Evolutionary conservation across 2,797 vertebrate species (phyloP).

Genomic region (Vultur gryphus): DNA sequence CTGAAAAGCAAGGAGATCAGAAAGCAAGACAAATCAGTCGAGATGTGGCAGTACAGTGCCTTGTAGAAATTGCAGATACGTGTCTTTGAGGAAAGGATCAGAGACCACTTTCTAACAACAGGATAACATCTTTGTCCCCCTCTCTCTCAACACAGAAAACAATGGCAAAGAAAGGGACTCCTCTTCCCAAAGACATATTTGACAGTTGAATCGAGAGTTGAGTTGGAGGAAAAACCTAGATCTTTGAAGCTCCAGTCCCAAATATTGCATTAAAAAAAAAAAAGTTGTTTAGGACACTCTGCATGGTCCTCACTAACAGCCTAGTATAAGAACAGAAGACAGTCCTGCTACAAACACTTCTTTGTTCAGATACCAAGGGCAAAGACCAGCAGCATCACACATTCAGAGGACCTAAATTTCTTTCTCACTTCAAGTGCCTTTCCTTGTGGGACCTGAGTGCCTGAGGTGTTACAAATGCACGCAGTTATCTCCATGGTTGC

Average conservation of each 20-base stretch:
- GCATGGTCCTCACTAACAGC: neutral
- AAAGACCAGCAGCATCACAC: neutral
- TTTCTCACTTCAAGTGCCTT: neutral
- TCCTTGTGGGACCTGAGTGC: neutral
- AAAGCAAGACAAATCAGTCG: neutral
- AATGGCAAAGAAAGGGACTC: neutral
- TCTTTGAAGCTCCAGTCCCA: neutral
- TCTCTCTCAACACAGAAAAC: neutral
- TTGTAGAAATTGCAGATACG: fast-evolving
- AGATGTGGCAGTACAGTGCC: neutral
- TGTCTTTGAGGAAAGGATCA: neutral
- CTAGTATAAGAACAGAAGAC: neutral
- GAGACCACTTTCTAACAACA: neutral
- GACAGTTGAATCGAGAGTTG: neutral
- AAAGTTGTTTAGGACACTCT: neutral
- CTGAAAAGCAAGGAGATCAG: neutral
- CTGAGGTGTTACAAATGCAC: neutral
- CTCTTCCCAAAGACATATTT: neutral
- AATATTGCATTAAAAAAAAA: neutral
- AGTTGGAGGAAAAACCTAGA: neutral
- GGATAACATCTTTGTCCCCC: neutral
- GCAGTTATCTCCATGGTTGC: neutral
- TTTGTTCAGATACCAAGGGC: neutral
- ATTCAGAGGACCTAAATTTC: neutral
- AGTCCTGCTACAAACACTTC: neutral